A percentile compares a stretch with the other conserved stretches of the same genome.
These are phyloP conservation scores for Cinclus mexicanus DNA, from an alignment of 2,113 vertebrate species.

Conservation along the genomic window DNA sequence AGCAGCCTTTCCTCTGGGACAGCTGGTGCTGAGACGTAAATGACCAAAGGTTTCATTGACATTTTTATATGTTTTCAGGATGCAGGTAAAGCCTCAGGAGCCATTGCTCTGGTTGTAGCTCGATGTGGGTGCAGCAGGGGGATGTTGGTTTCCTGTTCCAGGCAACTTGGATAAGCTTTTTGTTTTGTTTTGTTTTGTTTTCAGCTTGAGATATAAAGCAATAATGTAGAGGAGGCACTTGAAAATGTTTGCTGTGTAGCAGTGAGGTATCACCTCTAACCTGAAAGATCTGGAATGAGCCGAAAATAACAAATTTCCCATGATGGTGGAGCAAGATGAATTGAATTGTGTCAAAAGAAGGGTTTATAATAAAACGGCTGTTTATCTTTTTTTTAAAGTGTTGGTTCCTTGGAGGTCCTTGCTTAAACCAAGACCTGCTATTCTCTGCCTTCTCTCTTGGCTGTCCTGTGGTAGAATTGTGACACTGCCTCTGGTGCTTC, in stretches of 20 bases:
- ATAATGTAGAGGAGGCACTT: not conserved
- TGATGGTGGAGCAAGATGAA: not conserved
- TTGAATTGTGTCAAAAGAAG: not conserved
- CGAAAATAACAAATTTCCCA: not conserved
- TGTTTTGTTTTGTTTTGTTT: not conserved
- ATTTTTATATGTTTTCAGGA: not conserved
- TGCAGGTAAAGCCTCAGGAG: not conserved
- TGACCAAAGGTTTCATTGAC: not conserved
- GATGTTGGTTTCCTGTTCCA: not conserved
- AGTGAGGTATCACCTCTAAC: accelerated
- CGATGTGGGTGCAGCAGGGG: accelerated
- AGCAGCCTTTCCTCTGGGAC: not conserved
- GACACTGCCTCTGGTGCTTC: not conserved
- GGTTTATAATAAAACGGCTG: not conserved
- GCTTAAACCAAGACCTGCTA: not conserved
- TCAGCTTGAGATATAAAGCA: not conserved
- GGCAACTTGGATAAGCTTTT: not conserved
- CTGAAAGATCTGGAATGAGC: not conserved
- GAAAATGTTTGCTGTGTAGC: not conserved
- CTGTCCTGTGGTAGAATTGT: accelerated
- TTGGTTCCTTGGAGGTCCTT: not conserved
- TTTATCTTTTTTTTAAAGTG: not conserved
- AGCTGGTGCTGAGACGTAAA: not conserved
- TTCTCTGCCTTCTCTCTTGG: not conserved
- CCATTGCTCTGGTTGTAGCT: not conserved